Percentiles rank a stretch among this genome's conserved stretches.
Evolutionary conservation across 2,888 invertebrate species (phyloP).

Genomic region (Oscheius sp.): DNA sequence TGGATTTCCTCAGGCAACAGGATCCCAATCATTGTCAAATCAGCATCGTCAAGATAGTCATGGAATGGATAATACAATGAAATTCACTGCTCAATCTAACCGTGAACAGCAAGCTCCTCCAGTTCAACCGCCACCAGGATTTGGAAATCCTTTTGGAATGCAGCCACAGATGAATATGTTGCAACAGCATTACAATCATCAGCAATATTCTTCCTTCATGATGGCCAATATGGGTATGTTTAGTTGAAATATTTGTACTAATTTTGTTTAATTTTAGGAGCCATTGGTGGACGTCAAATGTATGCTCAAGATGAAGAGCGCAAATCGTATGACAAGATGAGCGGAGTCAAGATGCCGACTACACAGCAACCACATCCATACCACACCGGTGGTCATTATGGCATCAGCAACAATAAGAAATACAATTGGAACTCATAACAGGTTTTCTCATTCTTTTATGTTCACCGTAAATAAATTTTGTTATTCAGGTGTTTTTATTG

Average conservation of each 20-base stretch:
- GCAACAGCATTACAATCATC: conserved; percentile 40
- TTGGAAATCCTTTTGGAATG: conserved; percentile 48
- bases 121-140: conserved; percentile 62
- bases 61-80: conserved; percentile 50
- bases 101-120: conserved; percentile 55
- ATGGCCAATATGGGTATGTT: conserved; percentile 47
- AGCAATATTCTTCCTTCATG: conserved; percentile 36
- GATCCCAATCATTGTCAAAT: conserved; percentile 18
- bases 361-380: conserved; percentile 42
- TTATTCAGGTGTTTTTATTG: no score
- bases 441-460: conserved; percentile 46
- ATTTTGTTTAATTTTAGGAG: conserved; percentile 24
- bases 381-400: conserved; percentile 43
- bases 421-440: conserved; percentile 52
- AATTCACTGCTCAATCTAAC: conserved; percentile 46
- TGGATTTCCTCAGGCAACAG: conserved; percentile 8
- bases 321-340: conserved; percentile 53
- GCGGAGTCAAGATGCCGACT: conserved; percentile 36
- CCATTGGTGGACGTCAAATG: conserved; percentile 46
- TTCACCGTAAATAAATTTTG: conserved; percentile 23
- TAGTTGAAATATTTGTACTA: no score
- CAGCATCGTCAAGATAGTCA: conserved; percentile 49
- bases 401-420: conserved; percentile 43
- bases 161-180: conserved; percentile 51
- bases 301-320: conserved; percentile 50